Conservation (phyloP, 1,140 invertebrate species). For the Pseudomyrmex dendroicus region DNA sequence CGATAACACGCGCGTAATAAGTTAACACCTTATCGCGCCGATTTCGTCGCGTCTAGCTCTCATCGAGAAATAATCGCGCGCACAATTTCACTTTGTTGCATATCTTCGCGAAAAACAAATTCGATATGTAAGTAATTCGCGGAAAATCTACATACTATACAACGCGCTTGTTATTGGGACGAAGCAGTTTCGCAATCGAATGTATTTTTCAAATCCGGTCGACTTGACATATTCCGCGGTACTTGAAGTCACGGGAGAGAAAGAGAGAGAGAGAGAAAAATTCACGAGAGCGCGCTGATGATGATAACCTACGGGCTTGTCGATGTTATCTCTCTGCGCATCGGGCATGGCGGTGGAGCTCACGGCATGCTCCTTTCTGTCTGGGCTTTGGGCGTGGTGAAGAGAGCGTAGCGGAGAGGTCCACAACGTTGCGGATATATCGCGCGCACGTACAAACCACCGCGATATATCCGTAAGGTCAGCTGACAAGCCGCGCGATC, state of each 20-base stretch:
- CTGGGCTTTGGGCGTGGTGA: slow-evolving; percentile 38
- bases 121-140: too few relatives aligned
- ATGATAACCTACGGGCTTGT: slow-evolving; percentile 2
- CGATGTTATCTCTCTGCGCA: slow-evolving; percentile 21
- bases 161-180: too few relatives aligned
- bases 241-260: too few relatives aligned
- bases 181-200: too few relatives aligned
- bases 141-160: too few relatives aligned
- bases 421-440: slow-evolving; percentile 10
- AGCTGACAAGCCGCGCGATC: slow-evolving; percentile 48
- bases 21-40: neutral
- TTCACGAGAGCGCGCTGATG: neutral
- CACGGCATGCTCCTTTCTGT: slow-evolving; percentile 40
- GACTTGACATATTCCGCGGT: neutral
- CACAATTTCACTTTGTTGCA: too few relatives aligned
- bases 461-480: slow-evolving; percentile 55
- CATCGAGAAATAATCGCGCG: too few relatives aligned
- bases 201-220: too few relatives aligned
- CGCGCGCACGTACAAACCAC: slow-evolving; percentile 10
- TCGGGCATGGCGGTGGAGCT: neutral
- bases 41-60: neutral
- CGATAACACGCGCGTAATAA: slow-evolving; percentile 7
- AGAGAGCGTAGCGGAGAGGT: neutral
- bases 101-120: too few relatives aligned
- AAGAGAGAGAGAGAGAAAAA: too few relatives aligned